phyloP scores from a whole-genome alignment of 2,888 invertebrate species.

The Drosophila infuscata region DNA sequence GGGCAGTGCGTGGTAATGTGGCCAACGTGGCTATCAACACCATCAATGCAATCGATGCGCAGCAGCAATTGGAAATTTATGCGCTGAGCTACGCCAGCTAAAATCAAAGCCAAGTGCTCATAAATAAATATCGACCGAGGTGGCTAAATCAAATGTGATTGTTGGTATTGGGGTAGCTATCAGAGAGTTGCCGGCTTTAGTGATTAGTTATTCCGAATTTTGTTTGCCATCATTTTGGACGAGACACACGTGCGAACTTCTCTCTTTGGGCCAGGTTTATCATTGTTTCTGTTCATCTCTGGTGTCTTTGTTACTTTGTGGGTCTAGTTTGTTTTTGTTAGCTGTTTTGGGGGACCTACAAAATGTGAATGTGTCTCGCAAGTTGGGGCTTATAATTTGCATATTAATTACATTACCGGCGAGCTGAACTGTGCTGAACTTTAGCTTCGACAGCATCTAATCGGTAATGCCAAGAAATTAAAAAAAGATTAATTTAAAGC shows the following conservation, averaged over 20 bases:
- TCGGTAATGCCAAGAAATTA: constrained; percentile 78
- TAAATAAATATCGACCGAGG: constrained; percentile 69
- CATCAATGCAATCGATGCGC: constrained; percentile 9
- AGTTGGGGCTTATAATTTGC: constrained; percentile 67
- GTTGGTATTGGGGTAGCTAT: constrained; percentile 25
- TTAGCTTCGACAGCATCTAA: constrained; percentile 76
- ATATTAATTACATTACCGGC: constrained; percentile 76
- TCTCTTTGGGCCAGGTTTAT: background rate
- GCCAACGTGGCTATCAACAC: constrained; percentile 28
- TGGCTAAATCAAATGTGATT: constrained; percentile 71
- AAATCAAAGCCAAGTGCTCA: constrained; percentile 70
- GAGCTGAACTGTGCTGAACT: constrained; percentile 73
- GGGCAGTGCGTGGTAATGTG: constrained; percentile 51
- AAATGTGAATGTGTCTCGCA: constrained; percentile 64
- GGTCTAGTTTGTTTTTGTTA: constrained; percentile 24
- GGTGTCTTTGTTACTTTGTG: constrained; percentile 11
- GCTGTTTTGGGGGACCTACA: constrained; percentile 28
- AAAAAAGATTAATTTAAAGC: constrained; percentile 80
- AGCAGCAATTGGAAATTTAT: constrained; percentile 55
- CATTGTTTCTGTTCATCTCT: constrained; percentile 8
- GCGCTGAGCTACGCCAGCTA: constrained; percentile 59
- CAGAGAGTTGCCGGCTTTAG: constrained; percentile 17
- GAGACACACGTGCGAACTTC: constrained; percentile 51
- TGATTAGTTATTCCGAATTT: constrained; percentile 66
- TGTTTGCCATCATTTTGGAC: constrained; percentile 38